Base-by-base conservation (phyloP, 2,113 vertebrate genomes). In the Caranx melampygus region DNA sequence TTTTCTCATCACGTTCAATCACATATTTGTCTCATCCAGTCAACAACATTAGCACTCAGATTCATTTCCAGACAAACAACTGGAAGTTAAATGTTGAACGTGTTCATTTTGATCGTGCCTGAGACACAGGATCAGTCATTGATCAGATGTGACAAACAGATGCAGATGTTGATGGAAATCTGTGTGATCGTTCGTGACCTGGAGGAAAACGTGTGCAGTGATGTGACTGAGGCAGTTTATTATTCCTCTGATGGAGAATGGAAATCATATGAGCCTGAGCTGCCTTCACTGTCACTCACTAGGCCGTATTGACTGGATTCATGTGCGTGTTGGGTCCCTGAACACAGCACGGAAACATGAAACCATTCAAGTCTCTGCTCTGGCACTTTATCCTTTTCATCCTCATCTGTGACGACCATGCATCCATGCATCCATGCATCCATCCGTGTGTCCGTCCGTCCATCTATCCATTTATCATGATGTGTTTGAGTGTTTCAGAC, bases 241-340 rank as follows among this genome's bases (percentile, higher is more conserved):
- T 35, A 20, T 21, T 60, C 33, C 16, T 76, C 52, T 59, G 64
- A 75, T 59, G 55, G 14, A 61, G 11, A 78, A 52, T 0, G 3
- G 75, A 74, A 71, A 89, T 89, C 87, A 71, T 89, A 7, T 2
- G 2, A 70, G 54, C 72, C 51, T 75, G 76, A 79, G 65, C 64
- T 71, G 76, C 15, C 54, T 51, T 18, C 54, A 52, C 8, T 34
- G 33, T 3, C 2, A 0, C 40, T 69, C 69, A 79, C 47, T 79
- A 47, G 13, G 45, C 63, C 3, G 34, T 6, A 81, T 83, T 5
- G 69, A 80, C 61, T 42, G 15, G 3, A 4, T 2, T 1, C 8
- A 14, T 18, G 34, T 3, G 5, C n/a, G 49, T 1, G 6, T 2
- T 35, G 0, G 9, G 33, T 0, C 71, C 72, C 66, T 63, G 67